Percentiles rank a stretch among this genome's conserved stretches.
Conservation (phyloP, 1,140 invertebrate species). For the Pogonognathellus flavescens region DNA sequence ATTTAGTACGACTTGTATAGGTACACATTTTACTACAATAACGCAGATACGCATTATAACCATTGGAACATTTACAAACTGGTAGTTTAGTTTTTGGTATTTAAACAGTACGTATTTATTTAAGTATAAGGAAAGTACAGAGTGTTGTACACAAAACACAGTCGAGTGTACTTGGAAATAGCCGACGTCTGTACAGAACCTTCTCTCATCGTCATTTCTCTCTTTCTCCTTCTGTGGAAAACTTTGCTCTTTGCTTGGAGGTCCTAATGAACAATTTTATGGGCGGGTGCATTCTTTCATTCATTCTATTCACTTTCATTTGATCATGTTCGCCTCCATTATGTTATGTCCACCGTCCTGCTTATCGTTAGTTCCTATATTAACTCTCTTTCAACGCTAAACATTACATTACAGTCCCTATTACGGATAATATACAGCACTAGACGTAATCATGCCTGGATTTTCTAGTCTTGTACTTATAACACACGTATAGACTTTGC, state of each 20-base stretch:
- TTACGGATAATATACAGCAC: no score
- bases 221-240: background rate
- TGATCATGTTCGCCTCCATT: slow-evolving; percentile 33
- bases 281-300: slow-evolving; percentile 44
- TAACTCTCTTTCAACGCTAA: no score
- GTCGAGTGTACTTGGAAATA: no score
- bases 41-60: background rate
- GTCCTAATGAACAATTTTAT: slow-evolving; percentile 48
- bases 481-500: no score
- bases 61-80: background rate
- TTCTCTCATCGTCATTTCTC: slow-evolving; percentile 8
- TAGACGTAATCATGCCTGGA: no score
- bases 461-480: no score
- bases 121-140: background rate
- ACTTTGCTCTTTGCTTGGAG: slow-evolving; percentile 36
- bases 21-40: background rate
- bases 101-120: background rate
- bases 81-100: background rate
- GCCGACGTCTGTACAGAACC: no score
- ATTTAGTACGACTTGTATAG: no score
- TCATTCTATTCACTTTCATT: slow-evolving; percentile 45
- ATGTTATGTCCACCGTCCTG: slow-evolving; percentile 9
- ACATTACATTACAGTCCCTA: no score
- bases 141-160: no score
- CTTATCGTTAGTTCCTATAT: background rate